phyloP scores from a whole-genome alignment of 2,888 invertebrate species.

The Lathronympha strigana region DNA sequence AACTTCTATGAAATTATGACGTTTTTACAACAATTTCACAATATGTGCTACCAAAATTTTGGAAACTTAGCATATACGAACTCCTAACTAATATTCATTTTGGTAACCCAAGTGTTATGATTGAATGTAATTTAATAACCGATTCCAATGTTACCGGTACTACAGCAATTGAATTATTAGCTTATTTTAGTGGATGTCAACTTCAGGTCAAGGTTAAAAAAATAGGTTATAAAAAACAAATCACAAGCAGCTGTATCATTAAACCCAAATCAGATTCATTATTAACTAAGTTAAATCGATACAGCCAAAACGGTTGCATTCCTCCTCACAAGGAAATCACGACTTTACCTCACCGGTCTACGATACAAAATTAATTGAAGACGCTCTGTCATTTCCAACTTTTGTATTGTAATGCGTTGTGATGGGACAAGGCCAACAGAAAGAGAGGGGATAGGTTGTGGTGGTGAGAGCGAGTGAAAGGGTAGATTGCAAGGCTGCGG shows the following conservation, averaged over 20 bases:
- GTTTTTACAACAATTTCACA: too few relatives aligned
- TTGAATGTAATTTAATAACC: not conserved
- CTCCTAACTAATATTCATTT: too few relatives aligned
- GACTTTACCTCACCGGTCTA: conserved; percentile 52
- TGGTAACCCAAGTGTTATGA: not conserved
- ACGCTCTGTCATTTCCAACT: conserved; percentile 69
- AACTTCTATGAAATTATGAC: too few relatives aligned
- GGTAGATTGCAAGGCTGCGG: conserved; percentile 76
- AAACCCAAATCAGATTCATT: conserved; percentile 68
- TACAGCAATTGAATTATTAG: not conserved
- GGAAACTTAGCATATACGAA: too few relatives aligned
- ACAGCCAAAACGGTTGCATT: conserved; percentile 59
- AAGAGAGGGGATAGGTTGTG: conserved; percentile 51
- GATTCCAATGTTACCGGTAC: conserved; percentile 1
- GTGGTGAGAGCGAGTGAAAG: conserved; percentile 55
- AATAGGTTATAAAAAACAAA: conserved; percentile 67
- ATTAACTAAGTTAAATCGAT: conserved; percentile 66
- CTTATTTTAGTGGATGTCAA: not conserved
- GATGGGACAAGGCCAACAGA: conserved; percentile 71
- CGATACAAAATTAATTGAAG: conserved; percentile 66
- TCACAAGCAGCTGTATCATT: conserved; percentile 56
- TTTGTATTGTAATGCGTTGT: conserved; percentile 71
- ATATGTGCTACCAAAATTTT: too few relatives aligned
- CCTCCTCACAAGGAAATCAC: conserved; percentile 50
- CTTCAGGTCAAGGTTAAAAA: conserved; percentile 64